These are phyloP conservation scores for Achlya flavicornis DNA, from an alignment of 2,888 invertebrate genomes.

Conservation along the genomic window DNA sequence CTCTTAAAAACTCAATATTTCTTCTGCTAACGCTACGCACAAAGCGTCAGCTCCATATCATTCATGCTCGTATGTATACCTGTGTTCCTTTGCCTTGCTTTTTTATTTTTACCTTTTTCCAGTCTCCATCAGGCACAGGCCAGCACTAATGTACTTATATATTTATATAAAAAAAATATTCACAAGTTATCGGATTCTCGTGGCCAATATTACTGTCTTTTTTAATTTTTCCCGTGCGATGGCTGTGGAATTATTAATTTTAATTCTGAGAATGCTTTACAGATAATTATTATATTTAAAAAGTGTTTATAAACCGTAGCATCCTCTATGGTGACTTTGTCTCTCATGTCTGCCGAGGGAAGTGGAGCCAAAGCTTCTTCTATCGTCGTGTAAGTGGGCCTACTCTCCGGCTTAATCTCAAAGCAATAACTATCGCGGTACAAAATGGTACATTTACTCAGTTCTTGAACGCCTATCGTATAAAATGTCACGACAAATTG, in stretches of 20 bases:
- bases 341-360: background rate
- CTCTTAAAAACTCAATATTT: background rate
- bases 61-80: conserved; percentile 44
- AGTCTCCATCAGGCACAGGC: conserved; percentile 22
- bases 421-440: background rate
- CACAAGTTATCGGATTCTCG: conserved; percentile 32
- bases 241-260: background rate
- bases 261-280: background rate
- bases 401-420: no score
- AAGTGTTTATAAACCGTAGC: background rate
- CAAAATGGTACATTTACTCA: conserved; percentile 17
- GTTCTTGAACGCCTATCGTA: conserved; percentile 1
- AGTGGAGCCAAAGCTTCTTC: background rate
- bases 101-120: conserved; percentile 25
- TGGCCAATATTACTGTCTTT: conserved; percentile 30
- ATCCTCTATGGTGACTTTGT: background rate
- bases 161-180: conserved; percentile 26
- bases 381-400: background rate
- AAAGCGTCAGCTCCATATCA: conserved; percentile 34
- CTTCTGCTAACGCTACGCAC: background rate
- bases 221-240: conserved; percentile 2
- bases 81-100: conserved; percentile 21
- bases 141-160: conserved; percentile 40
- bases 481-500: conserved; percentile 8
- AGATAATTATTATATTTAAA: background rate